Evolutionary conservation across 92 coral and sea anemone species (phyloP).

Genomic region (Diadumene lineata): DNA sequence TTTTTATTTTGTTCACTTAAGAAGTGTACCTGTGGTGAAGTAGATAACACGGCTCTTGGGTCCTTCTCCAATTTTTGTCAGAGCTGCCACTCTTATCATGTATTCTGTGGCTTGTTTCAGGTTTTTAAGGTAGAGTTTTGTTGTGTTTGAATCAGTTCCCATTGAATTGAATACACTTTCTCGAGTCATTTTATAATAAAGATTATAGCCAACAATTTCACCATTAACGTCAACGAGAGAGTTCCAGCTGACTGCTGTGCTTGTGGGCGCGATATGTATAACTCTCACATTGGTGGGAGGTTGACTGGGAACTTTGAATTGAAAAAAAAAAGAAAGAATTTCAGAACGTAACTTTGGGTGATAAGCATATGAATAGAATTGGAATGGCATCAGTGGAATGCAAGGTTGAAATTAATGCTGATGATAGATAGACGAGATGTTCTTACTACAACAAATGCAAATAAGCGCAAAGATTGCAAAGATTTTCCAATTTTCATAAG

Average conservation of each 20-base stretch:
- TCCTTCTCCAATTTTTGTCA: conserved; percentile 11
- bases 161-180: not conserved
- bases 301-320: not conserved
- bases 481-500: no score
- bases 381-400: not conserved
- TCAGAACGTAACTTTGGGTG: no score
- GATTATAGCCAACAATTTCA: conserved; percentile 16
- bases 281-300: not conserved
- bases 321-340: not conserved
- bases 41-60: conserved; percentile 15
- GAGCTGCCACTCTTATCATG: conserved; percentile 8
- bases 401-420: no score
- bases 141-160: not conserved
- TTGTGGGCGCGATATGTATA: not conserved
- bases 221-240: not conserved
- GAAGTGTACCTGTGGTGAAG: conserved; percentile 21
- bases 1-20: no score
- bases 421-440: no score
- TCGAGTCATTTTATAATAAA: conserved; percentile 14
- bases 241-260: not conserved
- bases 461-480: no score
- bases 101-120: conserved; percentile 10
- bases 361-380: not conserved
- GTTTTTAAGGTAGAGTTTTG: not conserved
- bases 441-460: no score